These are phyloP conservation scores for Drosophila anceps DNA, from an alignment of 2,888 invertebrate species.

Conservation along the genomic window DNA sequence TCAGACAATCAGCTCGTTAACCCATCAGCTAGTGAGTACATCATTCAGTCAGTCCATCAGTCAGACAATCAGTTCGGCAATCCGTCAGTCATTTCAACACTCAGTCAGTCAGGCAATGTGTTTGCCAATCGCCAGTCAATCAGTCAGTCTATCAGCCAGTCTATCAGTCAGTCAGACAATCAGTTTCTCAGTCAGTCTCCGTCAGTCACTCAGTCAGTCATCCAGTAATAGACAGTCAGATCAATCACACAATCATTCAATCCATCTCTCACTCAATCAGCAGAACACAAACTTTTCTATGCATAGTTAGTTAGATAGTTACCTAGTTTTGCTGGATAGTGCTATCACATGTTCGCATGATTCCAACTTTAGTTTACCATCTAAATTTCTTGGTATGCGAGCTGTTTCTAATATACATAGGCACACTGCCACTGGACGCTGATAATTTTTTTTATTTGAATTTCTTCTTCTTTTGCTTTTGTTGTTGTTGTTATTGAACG, in stretches of 20 bases:
- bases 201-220: background rate
- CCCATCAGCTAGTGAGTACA: too few species aligned
- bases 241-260: background rate
- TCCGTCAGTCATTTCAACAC: background rate
- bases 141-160: background rate
- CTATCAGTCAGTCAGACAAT: background rate
- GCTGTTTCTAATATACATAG: constrained; percentile 12
- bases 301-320: background rate
- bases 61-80: background rate
- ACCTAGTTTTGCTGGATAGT: constrained; percentile 22
- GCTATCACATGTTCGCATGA: constrained; percentile 16
- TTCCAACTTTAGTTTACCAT: constrained; percentile 11
- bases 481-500: constrained; percentile 19
- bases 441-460: constrained; percentile 48
- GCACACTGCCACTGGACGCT: constrained; percentile 29
- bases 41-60: background rate
- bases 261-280: background rate
- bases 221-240: background rate
- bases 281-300: background rate
- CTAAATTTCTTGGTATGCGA: constrained; percentile 17
- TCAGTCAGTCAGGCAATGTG: background rate
- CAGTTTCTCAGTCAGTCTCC: background rate
- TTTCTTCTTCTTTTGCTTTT: background rate
- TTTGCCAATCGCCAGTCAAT: too few species aligned
- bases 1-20: background rate